These are phyloP conservation scores for Anadara kagoshimensis DNA, from an alignment of 1,140 invertebrate genomes.

Conservation along the genomic window DNA sequence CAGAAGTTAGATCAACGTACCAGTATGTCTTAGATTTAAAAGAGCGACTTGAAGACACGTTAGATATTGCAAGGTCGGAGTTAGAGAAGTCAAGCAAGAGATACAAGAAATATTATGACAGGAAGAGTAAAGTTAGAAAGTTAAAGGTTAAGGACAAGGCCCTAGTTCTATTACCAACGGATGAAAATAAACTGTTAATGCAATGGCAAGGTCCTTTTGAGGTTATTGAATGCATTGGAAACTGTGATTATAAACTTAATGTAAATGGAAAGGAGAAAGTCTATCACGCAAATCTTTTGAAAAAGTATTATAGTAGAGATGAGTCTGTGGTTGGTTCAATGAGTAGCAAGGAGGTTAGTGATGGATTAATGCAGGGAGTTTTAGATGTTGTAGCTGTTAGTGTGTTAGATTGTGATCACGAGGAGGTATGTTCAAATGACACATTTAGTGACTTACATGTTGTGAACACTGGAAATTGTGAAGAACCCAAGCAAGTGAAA, in stretches of 20 bases:
- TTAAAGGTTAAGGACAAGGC: neutral
- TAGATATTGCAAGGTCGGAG: neutral
- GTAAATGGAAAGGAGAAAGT: neutral
- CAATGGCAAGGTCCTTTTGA: constrained; percentile 1
- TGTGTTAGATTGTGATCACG: no score
- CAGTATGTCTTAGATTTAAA: constrained; percentile 4
- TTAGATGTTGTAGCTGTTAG: no score
- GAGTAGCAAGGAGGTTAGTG: no score
- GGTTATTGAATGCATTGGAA: neutral
- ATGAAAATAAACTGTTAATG: neutral
- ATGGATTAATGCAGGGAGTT: no score
- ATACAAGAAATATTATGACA: constrained; percentile 5
- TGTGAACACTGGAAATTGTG: no score
- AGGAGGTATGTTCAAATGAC: no score
- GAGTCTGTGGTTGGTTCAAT: no score
- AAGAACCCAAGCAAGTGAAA: no score
- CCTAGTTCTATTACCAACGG: neutral
- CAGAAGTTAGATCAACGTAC: no score
- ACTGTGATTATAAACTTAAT: neutral
- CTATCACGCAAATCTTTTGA: neutral
- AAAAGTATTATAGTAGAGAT: no score
- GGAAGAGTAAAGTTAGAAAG: neutral
- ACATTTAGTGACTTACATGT: no score
- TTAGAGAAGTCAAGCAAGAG: neutral
- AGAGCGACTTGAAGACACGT: neutral